Conservation (phyloP, 2,113 vertebrate genomes). For the Dinomys branickii region DNA sequence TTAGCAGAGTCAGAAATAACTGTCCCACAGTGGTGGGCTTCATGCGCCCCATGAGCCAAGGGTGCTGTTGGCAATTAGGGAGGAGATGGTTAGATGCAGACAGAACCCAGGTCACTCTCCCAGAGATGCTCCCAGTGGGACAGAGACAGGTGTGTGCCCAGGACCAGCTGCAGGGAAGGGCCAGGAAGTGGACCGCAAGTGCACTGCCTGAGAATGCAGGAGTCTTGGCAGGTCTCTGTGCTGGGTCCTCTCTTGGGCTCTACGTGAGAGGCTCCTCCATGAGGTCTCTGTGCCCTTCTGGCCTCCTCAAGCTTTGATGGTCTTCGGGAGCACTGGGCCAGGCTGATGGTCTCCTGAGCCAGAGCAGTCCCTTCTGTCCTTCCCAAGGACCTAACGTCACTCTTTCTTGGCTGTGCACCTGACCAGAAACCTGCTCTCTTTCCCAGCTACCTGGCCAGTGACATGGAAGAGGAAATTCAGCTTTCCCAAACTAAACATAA, state of each 20-base stretch:
- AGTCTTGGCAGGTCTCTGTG: too few relatives aligned
- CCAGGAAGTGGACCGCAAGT: too few relatives aligned
- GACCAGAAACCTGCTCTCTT: background rate
- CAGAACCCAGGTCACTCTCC: background rate
- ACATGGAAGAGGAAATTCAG: background rate
- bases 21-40: too few relatives aligned
- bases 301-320: background rate
- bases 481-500: background rate
- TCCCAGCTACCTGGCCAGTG: background rate
- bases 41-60: background rate
- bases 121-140: rapidly evolving
- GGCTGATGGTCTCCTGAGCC: too few relatives aligned
- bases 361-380: background rate
- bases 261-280: background rate
- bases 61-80: too few relatives aligned
- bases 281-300: background rate
- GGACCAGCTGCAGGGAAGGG: background rate
- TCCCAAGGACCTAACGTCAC: background rate
- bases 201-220: background rate
- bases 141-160: background rate
- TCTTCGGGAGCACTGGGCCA: rapidly evolving
- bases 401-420: slow-evolving; percentile 54
- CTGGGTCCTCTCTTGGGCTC: background rate
- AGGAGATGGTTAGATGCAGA: background rate
- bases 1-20: too few relatives aligned